These are phyloP conservation scores for Podarcis muralis DNA, from an alignment of 2,113 vertebrate genomes.

Conservation along the genomic window DNA sequence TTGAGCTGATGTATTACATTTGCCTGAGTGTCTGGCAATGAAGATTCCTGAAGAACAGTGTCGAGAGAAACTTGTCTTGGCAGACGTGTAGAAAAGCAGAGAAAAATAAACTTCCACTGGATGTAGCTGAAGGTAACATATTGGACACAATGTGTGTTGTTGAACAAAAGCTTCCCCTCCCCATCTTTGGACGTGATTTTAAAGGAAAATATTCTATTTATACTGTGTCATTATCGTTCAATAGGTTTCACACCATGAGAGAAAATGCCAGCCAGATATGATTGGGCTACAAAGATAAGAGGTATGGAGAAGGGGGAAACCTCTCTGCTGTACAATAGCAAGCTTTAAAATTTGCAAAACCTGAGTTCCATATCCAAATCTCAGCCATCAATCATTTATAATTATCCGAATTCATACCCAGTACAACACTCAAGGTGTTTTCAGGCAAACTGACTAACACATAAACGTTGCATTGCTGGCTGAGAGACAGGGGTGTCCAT, in stretches of 20 bases:
- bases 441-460: no score
- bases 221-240: constrained; percentile 34
- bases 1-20: constrained; percentile 6
- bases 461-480: no score
- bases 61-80: constrained; percentile 10
- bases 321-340: not conserved
- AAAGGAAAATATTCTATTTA: constrained; percentile 19
- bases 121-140: constrained; percentile 4
- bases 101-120: constrained; percentile 2
- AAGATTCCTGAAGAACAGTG: not conserved
- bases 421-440: not conserved
- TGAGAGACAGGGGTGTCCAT: no score
- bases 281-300: constrained; percentile 5
- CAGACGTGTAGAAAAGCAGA: constrained; percentile 12
- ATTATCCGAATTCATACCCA: not conserved
- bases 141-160: not conserved
- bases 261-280: constrained; percentile 21
- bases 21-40: constrained; percentile 10
- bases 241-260: constrained; percentile 8
- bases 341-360: not conserved
- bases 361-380: not conserved
- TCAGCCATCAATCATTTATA: not conserved
- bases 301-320: not conserved
- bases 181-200: constrained; percentile 24
- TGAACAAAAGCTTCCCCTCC: constrained; percentile 16